Evolutionary conservation across 2,797 vertebrate genomes (phyloP).

Genomic region (Leptatherina wallacei): DNA sequence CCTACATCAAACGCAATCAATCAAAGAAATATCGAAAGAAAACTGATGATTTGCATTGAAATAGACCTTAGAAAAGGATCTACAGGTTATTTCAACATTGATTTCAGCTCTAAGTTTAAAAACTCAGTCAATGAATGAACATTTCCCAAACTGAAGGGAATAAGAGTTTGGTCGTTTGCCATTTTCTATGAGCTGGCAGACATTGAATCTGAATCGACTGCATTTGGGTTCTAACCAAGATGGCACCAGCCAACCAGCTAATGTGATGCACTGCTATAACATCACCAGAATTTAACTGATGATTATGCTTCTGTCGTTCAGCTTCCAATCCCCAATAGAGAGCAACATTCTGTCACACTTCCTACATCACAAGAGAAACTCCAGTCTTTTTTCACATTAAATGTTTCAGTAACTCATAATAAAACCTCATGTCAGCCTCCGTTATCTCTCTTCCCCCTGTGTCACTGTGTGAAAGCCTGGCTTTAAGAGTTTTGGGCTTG

Average conservation of each 20-base stretch:
- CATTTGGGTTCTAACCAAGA: conserved; percentile 45
- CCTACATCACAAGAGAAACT: conserved; percentile 52
- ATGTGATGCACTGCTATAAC: conserved; percentile 48
- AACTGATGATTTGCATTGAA: too few species aligned
- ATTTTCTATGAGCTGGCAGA: conserved; percentile 59
- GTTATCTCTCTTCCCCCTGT: conserved; percentile 39
- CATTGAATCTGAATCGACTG: conserved; percentile 41
- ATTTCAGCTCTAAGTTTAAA: neutral
- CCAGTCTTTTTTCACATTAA: conserved; percentile 43
- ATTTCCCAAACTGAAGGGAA: conserved; percentile 5
- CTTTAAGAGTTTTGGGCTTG: conserved; percentile 26
- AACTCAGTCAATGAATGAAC: neutral
- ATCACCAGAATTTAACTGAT: conserved; percentile 63
- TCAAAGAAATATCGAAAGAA: neutral
- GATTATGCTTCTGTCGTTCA: conserved; percentile 49
- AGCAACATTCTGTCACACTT: conserved; percentile 47
- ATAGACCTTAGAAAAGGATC: neutral
- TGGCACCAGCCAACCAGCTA: conserved; percentile 46
- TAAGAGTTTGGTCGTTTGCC: conserved; percentile 23
- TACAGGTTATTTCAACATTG: neutral
- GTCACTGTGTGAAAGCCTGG: neutral
- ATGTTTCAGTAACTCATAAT: conserved; percentile 51
- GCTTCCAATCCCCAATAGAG: conserved; percentile 60
- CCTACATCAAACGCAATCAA: neutral
- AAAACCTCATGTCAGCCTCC: conserved; percentile 25